Percentiles rank a stretch among this genome's conserved stretches.
phyloP scores from a whole-genome alignment of 2,113 vertebrate species.

The Tringa solitaria region DNA sequence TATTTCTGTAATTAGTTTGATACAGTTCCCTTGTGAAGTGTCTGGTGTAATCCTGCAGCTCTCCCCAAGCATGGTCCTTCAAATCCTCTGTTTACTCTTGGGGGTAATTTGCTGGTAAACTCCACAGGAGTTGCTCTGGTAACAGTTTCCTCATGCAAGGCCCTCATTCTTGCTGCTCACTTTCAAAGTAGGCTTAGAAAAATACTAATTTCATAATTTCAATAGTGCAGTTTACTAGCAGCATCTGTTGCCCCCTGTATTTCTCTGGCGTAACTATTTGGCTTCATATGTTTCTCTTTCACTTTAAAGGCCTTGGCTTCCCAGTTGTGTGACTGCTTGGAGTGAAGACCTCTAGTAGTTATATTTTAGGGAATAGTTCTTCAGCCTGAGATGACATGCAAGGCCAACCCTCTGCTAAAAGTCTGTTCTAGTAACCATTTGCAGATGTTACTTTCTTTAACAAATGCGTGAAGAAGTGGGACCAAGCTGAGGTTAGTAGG shows the following conservation, averaged over 20 bases:
- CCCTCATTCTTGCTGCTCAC: background rate
- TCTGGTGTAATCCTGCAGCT: background rate
- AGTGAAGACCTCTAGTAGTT: background rate
- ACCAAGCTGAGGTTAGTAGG: background rate
- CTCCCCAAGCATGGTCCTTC: background rate
- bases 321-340: background rate
- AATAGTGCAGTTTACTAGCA: background rate
- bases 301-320: background rate
- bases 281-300: background rate
- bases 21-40: background rate
- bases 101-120: background rate
- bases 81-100: background rate
- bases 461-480: background rate
- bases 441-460: background rate
- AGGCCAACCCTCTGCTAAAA: background rate
- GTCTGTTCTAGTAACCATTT: background rate
- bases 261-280: background rate
- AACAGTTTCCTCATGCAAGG: background rate
- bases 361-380: background rate
- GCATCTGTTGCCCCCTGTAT: background rate
- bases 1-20: conserved; percentile 7
- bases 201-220: background rate
- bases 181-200: background rate
- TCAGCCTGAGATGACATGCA: background rate
- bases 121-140: background rate